Percentiles rank a stretch among this genome's conserved stretches.
Conservation (phyloP, 2,888 invertebrate species). For the Tachina grossa region DNA sequence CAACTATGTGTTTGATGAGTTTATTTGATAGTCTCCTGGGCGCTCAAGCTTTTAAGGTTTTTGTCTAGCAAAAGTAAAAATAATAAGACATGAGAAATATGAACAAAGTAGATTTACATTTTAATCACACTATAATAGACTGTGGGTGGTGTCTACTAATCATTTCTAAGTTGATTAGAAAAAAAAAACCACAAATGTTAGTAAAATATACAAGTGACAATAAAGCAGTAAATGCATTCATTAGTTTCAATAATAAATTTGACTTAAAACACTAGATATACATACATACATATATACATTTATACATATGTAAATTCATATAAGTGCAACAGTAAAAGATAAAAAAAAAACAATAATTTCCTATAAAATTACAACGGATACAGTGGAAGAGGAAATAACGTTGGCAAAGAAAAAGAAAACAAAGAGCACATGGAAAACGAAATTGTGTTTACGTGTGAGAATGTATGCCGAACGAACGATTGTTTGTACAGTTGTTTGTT, state of each 20-base stretch:
- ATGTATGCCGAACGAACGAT: constrained; percentile 56
- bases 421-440: constrained; percentile 16
- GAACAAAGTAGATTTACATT: too few species aligned
- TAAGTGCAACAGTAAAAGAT: constrained; percentile 33
- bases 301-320: too few species aligned
- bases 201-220: neutral
- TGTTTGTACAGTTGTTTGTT: constrained; percentile 64
- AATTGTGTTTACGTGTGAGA: constrained; percentile 44
- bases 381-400: constrained; percentile 35
- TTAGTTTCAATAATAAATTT: constrained; percentile 58
- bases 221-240: constrained; percentile 30
- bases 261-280: constrained; percentile 51
- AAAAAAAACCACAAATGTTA: neutral
- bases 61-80: too few species aligned
- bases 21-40: too few species aligned
- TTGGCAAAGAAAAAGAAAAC: neutral
- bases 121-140: neutral
- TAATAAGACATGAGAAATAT: too few species aligned
- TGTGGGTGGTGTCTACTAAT: constrained; percentile 12
- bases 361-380: neutral
- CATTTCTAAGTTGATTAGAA: neutral
- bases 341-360: constrained; percentile 25
- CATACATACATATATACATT: too few species aligned
- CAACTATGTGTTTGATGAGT: too few species aligned
- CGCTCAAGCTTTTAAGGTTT: too few species aligned